Evolutionary conservation across 2,888 invertebrate genomes (phyloP).

Genomic region (Polymixis lichenea): DNA sequence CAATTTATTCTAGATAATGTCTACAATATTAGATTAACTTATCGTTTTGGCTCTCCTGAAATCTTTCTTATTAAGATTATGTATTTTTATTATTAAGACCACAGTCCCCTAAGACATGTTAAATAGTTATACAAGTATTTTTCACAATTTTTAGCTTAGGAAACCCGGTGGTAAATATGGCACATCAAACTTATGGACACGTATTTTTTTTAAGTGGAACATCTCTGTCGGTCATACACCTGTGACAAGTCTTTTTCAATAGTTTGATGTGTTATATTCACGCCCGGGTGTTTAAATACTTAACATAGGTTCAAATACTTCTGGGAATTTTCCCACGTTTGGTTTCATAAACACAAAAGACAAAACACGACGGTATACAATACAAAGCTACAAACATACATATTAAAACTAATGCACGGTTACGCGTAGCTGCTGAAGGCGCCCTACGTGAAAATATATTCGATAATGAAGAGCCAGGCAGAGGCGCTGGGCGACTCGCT

Average conservation of each 20-base stretch:
- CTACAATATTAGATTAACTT: slow-evolving; percentile 29
- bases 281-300: background rate
- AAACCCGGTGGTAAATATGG: background rate
- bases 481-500: slow-evolving; percentile 91
- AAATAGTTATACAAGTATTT: background rate
- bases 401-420: slow-evolving; percentile 56
- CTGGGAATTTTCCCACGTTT: background rate
- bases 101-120: background rate
- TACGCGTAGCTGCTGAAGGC: slow-evolving; percentile 96
- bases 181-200: background rate
- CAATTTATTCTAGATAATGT: background rate
- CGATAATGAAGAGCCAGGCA: slow-evolving; percentile 98
- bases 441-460: slow-evolving; percentile 98
- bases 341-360: slow-evolving; percentile 46
- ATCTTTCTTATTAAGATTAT: too few relatives aligned
- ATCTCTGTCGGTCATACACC: too few relatives aligned
- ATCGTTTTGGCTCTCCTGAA: slow-evolving; percentile 5
- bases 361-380: slow-evolving; percentile 66
- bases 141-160: background rate
- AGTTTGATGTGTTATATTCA: background rate
- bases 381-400: slow-evolving; percentile 51
- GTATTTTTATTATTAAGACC: slow-evolving; percentile 12
- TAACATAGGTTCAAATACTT: background rate
- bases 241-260: background rate
- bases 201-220: background rate